phyloP scores from a whole-genome alignment of 2,888 invertebrate genomes.

The Leptothorax acervorum region DNA sequence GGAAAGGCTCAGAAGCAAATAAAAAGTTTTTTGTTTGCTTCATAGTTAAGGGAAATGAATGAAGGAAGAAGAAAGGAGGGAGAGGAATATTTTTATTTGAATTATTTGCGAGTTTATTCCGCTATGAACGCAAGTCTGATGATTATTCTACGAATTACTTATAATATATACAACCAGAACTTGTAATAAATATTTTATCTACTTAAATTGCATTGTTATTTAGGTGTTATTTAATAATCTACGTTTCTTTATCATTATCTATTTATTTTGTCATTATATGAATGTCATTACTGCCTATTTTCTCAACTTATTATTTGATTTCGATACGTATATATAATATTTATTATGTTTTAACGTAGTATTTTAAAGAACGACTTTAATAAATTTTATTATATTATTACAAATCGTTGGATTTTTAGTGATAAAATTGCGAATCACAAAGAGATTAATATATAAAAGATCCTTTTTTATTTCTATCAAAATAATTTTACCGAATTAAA shows the following conservation, averaged over 20 bases:
- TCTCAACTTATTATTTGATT: too few relatives aligned
- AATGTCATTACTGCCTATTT: too few relatives aligned
- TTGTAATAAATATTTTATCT: not conserved
- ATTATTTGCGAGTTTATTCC: slow-evolving; percentile 21
- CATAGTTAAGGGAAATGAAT: not conserved
- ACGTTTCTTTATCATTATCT: not conserved
- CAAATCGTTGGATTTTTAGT: too few relatives aligned
- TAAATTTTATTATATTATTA: too few relatives aligned
- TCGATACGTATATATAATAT: too few relatives aligned
- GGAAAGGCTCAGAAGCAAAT: not conserved
- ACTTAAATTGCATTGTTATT: not conserved
- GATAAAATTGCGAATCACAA: too few relatives aligned
- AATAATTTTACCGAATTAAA: not conserved
- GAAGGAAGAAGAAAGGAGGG: not conserved
- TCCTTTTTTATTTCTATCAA: too few relatives aligned
- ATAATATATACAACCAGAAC: too few relatives aligned
- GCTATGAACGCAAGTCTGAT: not conserved
- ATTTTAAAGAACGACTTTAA: too few relatives aligned
- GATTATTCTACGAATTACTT: not conserved
- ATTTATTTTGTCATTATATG: not conserved
- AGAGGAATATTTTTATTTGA: not conserved
- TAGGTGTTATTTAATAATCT: not conserved
- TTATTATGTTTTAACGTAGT: too few relatives aligned
- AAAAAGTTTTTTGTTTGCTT: slow-evolving; percentile 15
- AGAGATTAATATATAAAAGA: not conserved